phyloP scores from a whole-genome alignment of 2,797 vertebrate genomes.

The Danio jaintianensis region DNA sequence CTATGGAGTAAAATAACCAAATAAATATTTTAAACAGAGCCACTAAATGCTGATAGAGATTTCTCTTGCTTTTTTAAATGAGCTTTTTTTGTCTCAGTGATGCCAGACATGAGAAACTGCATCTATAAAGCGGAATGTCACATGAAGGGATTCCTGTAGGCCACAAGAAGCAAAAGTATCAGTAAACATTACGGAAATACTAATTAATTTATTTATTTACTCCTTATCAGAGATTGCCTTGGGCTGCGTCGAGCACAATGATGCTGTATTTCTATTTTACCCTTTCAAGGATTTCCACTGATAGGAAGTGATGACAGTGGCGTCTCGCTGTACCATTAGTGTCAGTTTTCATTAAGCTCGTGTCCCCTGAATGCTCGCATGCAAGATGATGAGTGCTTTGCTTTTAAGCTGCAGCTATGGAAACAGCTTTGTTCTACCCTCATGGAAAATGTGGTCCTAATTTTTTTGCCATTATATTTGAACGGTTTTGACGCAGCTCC shows the following conservation, averaged over 20 bases:
- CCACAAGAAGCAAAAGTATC: not conserved
- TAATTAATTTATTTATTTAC: conserved; percentile 41
- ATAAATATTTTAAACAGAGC: not conserved
- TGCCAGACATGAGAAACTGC: conserved; percentile 36
- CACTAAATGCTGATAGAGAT: not conserved
- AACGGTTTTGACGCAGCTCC: conserved; percentile 18
- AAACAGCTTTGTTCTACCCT: conserved; percentile 63
- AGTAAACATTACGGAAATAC: conserved; percentile 31
- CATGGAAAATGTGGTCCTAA: conserved; percentile 53
- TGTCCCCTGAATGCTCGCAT: conserved; percentile 57
- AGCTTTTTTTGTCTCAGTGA: conserved; percentile 11
- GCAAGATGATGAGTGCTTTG: conserved; percentile 51
- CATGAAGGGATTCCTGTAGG: conserved; percentile 18
- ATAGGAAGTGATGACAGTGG: conserved; percentile 41
- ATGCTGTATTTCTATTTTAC: conserved; percentile 19
- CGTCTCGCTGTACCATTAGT: conserved; percentile 56
- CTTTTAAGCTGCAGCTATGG: conserved; percentile 63
- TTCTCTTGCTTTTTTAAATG: conserved; percentile 10
- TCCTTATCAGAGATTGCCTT: conserved; percentile 19
- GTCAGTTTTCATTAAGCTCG: conserved; percentile 63
- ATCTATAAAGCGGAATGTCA: conserved; percentile 36
- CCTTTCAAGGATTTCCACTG: conserved; percentile 40
- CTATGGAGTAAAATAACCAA: not conserved
- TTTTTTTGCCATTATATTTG: conserved; percentile 45
- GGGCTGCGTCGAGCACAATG: conserved; percentile 17